Evolutionary conservation across 1,140 invertebrate genomes (phyloP), one percentile per base, ranked within the genome.

Genomic region (Apocrypta bakeri): DNA sequence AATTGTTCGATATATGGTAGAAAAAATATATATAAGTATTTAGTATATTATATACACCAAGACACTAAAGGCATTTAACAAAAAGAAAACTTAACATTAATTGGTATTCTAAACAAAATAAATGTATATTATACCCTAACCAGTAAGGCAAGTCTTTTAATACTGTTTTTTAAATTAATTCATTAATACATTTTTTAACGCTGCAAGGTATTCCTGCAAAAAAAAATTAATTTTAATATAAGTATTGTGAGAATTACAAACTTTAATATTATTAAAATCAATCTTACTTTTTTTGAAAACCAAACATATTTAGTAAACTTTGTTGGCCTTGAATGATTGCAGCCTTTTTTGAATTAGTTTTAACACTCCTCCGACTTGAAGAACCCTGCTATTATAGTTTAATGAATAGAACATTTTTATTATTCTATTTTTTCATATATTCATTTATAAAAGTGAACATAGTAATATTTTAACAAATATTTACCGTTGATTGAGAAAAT

Each of bases 251-350:
- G 72, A 73, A 61, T 81, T 27, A 74, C 73, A 64, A 27, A 74
- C 1, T 11, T 1, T 1, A 56, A 56, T 6, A 56, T 56, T 17
- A 63, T 6, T 31, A 31, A 17, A 31, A 73, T 17, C 7, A 76
- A 48, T 85, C 84, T 85, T 85, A 89, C 88, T 88, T 88, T 85
- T 85, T 89, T 77, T 89, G 83, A 81, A 90, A 91, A 56, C 87
- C 88, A 85, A 89, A 91, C 86, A 88, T 88, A 81, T 87, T 87
- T 37, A 91, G 79, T 27, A 89, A 82, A 86, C 87, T 89, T 72
- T 88, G 88, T 84, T 88, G 87, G 25, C 86, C 85, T 17, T 86
- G 82, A 79, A 87, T 79, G 24, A 78, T 68, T 24, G 82, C 25
- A 56, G 64, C 40, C 84, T 88, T 88, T 86, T 84, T 88, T 77